Evolutionary conservation across 2,888 invertebrate species (phyloP), one percentile per base, ranked within the genome.

Genomic region (Therioaphis trifolii): DNA sequence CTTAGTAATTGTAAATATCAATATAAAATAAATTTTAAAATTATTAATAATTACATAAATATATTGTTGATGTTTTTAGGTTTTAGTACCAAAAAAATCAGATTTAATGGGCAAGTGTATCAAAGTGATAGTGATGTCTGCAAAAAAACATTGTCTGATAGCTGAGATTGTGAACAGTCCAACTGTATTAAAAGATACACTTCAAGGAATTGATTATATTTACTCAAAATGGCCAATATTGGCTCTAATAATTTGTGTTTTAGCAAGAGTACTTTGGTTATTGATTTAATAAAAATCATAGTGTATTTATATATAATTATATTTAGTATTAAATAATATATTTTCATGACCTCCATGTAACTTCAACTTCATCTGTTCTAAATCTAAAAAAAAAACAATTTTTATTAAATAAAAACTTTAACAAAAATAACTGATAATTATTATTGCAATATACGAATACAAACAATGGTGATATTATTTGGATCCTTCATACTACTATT

Each of bases 361-460:
- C 94, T 85, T 93, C 91, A 2, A 97, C 96, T 88, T 95, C 95
- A 88, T 96, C 96, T 0, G 96, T 96, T 80, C 97, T 91, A 89
- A 92, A 90, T 86, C 89, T 89, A 85, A 63, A 21, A 27, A n/a
- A 18, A 52, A 63, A 77, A 52, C 85, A 85, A 66, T 46, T 78
- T 58, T n/a, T n/a, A n/a, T n/a, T n/a, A n/a, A n/a, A n/a, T n/a
- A n/a, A n/a, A n/a, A n/a, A n/a, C n/a, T n/a, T n/a, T n/a, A n/a
- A n/a, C n/a, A n/a, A n/a, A n/a, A n/a, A n/a, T n/a, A n/a, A n/a
- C n/a, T n/a, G n/a, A n/a, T n/a, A n/a, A n/a, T n/a, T n/a, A n/a
- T n/a, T n/a, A n/a, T n/a, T n/a, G n/a, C n/a, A n/a, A n/a, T n/a
- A n/a, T n/a, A n/a, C n/a, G n/a, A n/a, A n/a, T n/a, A n/a, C n/a